phyloP scores from a whole-genome alignment of 2,888 invertebrate genomes.

The Macrosiphum euphorbiae region DNA sequence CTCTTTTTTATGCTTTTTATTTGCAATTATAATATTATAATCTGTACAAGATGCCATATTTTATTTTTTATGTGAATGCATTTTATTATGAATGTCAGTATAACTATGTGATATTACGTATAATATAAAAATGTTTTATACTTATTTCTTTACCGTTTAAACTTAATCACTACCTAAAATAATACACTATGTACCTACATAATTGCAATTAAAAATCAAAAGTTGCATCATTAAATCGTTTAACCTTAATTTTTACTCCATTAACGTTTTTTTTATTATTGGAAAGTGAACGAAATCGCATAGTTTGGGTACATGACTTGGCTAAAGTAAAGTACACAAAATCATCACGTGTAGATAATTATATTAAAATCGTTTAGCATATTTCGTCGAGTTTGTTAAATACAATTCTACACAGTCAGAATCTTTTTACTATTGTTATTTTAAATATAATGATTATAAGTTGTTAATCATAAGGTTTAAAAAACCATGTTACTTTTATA shows the following conservation, averaged over 20 bases:
- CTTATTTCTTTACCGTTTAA: background rate
- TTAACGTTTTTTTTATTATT: background rate
- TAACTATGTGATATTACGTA: background rate
- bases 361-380: background rate
- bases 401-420: conserved; percentile 24
- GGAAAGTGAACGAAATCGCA: background rate
- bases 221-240: background rate
- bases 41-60: background rate
- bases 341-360: background rate
- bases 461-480: conserved; percentile 16
- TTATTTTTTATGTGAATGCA: background rate
- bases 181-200: background rate
- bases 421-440: conserved; percentile 14
- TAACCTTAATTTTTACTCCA: conserved; percentile 16
- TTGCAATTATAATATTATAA: background rate
- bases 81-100: background rate
- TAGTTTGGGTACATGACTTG: background rate
- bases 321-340: background rate
- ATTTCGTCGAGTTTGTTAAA: conserved; percentile 5
- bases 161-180: background rate
- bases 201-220: background rate
- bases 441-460: conserved; percentile 7
- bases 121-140: background rate
- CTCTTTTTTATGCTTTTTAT: background rate
- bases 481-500: background rate